phyloP scores from a whole-genome alignment of 2,888 invertebrate species.

The Neocrepidodera transversa region DNA sequence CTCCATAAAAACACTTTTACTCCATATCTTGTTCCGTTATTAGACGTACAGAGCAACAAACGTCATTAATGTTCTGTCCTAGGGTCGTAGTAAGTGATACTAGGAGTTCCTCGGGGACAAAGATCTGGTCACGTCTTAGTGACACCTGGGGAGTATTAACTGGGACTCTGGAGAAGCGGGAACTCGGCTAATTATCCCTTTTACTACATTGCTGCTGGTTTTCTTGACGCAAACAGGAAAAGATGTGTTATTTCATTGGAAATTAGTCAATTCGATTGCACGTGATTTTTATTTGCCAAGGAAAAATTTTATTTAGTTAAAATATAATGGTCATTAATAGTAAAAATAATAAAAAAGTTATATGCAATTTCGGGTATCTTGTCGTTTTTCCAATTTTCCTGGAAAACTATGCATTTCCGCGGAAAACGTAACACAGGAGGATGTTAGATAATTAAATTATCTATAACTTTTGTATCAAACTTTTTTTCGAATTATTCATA shows the following conservation, averaged over 20 bases:
- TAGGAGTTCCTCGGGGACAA: conserved; percentile 58
- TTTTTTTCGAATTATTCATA: too few species aligned
- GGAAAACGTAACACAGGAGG: too few species aligned
- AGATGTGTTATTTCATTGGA: conserved; percentile 3
- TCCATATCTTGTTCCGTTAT: conserved; percentile 36
- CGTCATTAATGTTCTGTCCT: conserved; percentile 38
- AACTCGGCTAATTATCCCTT: conserved; percentile 57
- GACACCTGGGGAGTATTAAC: conserved; percentile 53
- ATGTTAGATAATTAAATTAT: too few species aligned
- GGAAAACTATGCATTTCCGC: too few species aligned
- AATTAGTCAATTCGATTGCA: conserved; percentile 14
- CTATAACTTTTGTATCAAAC: too few species aligned
- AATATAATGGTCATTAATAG: too few species aligned
- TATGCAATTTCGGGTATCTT: too few species aligned
- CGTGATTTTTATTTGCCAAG: too few species aligned
- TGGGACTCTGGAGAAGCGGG: conserved; percentile 43
- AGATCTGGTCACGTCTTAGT: conserved; percentile 53
- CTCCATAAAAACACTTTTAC: conserved; percentile 3
- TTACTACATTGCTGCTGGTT: conserved; percentile 22
- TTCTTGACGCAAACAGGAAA: conserved; percentile 4
- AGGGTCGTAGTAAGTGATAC: conserved; percentile 56
- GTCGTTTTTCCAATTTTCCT: too few species aligned
- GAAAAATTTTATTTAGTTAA: too few species aligned
- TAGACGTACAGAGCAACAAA: conserved; percentile 34
- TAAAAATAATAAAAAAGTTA: too few species aligned